Evolutionary conservation across 2,113 vertebrate genomes (phyloP), one percentile per base, ranked within the genome.

Genomic region (Phoenicopterus ruber): DNA sequence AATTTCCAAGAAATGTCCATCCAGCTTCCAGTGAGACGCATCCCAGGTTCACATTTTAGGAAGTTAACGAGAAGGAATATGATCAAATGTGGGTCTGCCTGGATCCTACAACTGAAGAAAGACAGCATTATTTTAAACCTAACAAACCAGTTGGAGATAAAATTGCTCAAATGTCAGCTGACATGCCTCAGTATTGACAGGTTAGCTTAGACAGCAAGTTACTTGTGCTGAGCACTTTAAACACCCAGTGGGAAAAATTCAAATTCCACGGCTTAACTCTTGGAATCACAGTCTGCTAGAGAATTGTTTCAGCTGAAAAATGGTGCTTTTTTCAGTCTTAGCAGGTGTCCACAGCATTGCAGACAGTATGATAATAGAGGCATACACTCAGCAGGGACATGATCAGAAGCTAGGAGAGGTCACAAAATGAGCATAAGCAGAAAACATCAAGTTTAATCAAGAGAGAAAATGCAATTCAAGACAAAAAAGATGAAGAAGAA

Each of bases 121-220:
- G 76, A 79, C 63, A 93, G 69, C 79, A 95, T 91, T 92, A 97
- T 96, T 92, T 94, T 93, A 82, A 96, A 94, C 40, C 73, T 92
- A 87, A 89, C 92, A 94, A 94, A 93, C 67, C 90, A 78, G 89
- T 89, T 82, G 91, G 80, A 96, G 96, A 96, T 73, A 84, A 88
- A 89, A 95, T 87, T 97, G 92, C 94, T 94, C 78, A 83, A 76
- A 94, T 79, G n/a, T 88, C 86, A 91, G 86, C 70, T 93, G 97
- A 98, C 76, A 96, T 95, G 84, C 86, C 91, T 74, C 67, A 81
- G 46, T 97, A 97, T 91, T 97, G 95, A 96, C 95, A 97, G 94
- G 96, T 97, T 92, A 96, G 94, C 79, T 96, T 96, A 93, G 95
- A 94, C 89, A 96, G 96, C 83, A 94, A 96, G 90, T 97, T 96